These are phyloP conservation scores for Brassicogethes aeneus DNA, from an alignment of 2,888 invertebrate genomes.

Conservation along the genomic window DNA sequence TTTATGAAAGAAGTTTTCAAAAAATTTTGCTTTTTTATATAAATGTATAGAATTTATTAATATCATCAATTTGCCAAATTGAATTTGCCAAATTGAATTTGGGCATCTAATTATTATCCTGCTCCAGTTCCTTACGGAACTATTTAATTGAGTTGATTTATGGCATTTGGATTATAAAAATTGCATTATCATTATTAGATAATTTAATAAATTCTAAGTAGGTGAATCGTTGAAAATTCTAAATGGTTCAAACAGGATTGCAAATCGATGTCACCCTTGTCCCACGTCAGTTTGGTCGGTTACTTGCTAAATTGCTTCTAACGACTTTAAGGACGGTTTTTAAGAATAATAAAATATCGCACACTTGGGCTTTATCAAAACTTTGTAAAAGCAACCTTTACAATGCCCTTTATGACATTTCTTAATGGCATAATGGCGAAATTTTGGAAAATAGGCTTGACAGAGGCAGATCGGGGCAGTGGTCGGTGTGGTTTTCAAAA, in stretches of 20 bases:
- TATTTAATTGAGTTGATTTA: no score
- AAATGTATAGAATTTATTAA: no score
- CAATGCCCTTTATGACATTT: background rate
- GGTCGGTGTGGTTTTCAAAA: slow-evolving; percentile 34
- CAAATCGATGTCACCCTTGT: slow-evolving; percentile 25
- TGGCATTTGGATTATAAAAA: no score
- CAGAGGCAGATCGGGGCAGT: slow-evolving; percentile 27
- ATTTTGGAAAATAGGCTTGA: slow-evolving; percentile 21
- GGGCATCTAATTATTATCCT: no score
- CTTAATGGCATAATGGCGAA: background rate
- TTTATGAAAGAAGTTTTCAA: no score
- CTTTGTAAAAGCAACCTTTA: background rate
- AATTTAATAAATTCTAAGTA: background rate
- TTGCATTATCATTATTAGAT: no score
- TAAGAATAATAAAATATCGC: background rate
- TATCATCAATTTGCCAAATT: no score
- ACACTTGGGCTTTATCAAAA: background rate
- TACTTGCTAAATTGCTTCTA: background rate
- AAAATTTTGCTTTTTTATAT: no score
- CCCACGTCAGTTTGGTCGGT: background rate
- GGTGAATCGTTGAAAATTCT: slow-evolving; percentile 1
- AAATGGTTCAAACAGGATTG: slow-evolving; percentile 7
- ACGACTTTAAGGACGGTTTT: background rate
- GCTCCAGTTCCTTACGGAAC: no score
- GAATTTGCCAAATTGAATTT: no score